These are phyloP conservation scores for Chironomus striatipennis DNA, from an alignment of 1,140 invertebrate genomes.

Conservation along the genomic window DNA sequence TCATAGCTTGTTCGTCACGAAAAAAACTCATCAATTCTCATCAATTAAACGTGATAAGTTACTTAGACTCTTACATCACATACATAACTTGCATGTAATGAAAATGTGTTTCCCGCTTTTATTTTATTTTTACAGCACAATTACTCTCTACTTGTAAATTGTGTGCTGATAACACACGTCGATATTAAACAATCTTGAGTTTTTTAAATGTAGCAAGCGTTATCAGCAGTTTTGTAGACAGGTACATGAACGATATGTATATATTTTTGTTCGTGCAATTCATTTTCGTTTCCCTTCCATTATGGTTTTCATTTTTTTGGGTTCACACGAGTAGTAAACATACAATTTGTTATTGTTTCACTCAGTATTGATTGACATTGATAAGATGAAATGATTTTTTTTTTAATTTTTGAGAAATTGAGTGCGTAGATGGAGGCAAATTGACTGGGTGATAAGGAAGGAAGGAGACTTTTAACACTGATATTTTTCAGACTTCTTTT, in stretches of 20 bases:
- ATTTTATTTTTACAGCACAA: too few species aligned
- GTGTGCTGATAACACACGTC: neutral
- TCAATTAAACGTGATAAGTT: too few species aligned
- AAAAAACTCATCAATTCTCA: too few species aligned
- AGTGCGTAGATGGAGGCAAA: slow-evolving; percentile 1
- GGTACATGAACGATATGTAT: slow-evolving; percentile 1
- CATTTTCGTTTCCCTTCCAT: neutral
- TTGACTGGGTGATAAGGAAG: neutral
- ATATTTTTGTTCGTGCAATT: neutral
- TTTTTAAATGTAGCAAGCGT: slow-evolving; percentile 1
- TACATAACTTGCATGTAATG: too few species aligned
- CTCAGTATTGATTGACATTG: neutral
- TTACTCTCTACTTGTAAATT: neutral
- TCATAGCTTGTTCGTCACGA: too few species aligned
- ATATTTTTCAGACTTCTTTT: neutral
- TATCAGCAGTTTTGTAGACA: neutral
- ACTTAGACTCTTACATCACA: too few species aligned
- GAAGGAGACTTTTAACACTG: neutral
- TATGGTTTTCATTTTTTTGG: too few species aligned
- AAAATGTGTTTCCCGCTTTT: too few species aligned
- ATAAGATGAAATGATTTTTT: neutral
- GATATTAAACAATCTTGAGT: neutral
- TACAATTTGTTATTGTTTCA: slow-evolving; percentile 14
- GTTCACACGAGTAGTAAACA: neutral
- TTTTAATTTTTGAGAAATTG: neutral